Percentiles rank a stretch among this genome's conserved stretches.
Conservation (phyloP, 53 echinoderm and acorn worm genomes). For the Apostichopus leukothele region DNA sequence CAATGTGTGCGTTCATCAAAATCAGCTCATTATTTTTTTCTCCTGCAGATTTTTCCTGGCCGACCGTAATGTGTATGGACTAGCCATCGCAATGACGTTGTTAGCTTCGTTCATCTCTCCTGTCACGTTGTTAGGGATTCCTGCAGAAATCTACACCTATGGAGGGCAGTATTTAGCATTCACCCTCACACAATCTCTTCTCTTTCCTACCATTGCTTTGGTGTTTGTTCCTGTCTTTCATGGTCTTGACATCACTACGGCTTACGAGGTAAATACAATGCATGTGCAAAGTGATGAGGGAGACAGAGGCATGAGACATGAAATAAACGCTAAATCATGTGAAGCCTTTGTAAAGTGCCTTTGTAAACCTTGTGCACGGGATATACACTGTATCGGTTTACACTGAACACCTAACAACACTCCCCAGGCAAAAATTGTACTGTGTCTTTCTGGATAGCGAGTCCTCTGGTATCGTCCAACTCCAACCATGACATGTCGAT, state of each 20-base stretch:
- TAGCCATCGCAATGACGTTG: conserved; percentile 46
- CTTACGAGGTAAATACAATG: conserved; percentile 38
- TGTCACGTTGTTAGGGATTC: conserved; percentile 29
- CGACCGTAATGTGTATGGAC: conserved; percentile 41
- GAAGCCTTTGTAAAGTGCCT: background rate
- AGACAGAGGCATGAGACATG: background rate
- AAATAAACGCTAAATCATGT: background rate
- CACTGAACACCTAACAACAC: background rate
- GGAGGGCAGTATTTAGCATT: conserved; percentile 47
- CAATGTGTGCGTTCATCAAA: no score
- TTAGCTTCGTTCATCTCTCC: conserved; percentile 50
- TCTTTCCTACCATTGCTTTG: conserved; percentile 43
- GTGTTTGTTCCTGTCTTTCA: conserved; percentile 52
- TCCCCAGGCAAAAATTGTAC: background rate
- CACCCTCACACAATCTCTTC: conserved; percentile 5
- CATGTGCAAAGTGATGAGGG: background rate
- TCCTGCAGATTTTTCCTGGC: conserved; percentile 44
- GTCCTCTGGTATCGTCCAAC: no score
- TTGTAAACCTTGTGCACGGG: background rate
- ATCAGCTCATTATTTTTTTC: background rate
- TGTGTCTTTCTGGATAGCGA: background rate
- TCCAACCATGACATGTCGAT: no score
- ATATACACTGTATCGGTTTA: background rate
- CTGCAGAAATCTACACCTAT: conserved; percentile 49
- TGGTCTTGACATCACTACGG: conserved; percentile 47